Evolutionary conservation across 2,888 invertebrate species (phyloP), one percentile per base, ranked within the genome.

Genomic region (Drosophila leonis): DNA sequence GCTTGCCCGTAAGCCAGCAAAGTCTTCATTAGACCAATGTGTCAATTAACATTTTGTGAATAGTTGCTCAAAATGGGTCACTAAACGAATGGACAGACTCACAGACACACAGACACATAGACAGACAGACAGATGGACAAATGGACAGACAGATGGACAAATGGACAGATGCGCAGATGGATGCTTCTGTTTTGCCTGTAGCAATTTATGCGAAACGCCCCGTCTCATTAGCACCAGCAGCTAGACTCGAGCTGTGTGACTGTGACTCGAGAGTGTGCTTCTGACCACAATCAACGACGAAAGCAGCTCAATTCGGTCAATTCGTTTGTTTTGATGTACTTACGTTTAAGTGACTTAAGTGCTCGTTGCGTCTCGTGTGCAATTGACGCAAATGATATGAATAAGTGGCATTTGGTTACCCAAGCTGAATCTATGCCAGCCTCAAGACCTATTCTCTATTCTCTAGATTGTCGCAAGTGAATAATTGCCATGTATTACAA

Each of bases 31-130:
- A 65, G 67, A 52, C 56, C 80, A 85, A 85, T 80, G 88, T 83
- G 88, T 85, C 88, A 88, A 80, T 86, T 83, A 83, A 80, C 82
- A 82, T 72, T 83, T 87, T 82, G 80, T 69, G 87, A 67, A 31
- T 31, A 24, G 33, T 35, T 29, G 18, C 37, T 48, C 6, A 29
- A 46, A 59, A 46, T 29, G 60, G 60, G 37, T 44, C 33, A 29
- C 12, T 27, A 4, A 27, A 13, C 20, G 4, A n/a, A 1, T 18
- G 18, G 20, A 35, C 13, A 13, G 3, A n/a, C n/a, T n/a, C n/a
- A 27, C 6, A 12, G 9, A 10, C 15, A 4, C 15, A 5, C 18
- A 12, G 0, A 41, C 39, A 3, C n/a, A n/a, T 2, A 39, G 39
- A n/a, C 8, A 39, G 39, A n/a, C 1, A 9, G 18, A 52, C 12